A percentile compares a stretch with the other conserved stretches of the same genome.
Evolutionary conservation across 2,888 invertebrate genomes (phyloP).

Genomic region (Melanargia galathea): DNA sequence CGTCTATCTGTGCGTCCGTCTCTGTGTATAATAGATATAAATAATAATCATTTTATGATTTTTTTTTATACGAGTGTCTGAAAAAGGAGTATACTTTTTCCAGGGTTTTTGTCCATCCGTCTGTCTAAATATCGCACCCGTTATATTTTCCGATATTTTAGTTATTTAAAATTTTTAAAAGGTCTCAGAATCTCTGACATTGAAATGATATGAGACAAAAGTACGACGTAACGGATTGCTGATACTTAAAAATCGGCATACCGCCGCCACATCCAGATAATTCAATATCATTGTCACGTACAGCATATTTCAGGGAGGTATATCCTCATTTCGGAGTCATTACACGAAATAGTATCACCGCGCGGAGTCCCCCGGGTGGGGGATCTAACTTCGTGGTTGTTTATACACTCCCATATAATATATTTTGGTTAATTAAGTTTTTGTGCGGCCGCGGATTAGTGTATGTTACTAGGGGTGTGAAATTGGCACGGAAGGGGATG

Average conservation of each 20-base stretch:
- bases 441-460: constrained; percentile 73
- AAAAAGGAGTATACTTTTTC: no score
- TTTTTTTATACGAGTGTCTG: no score
- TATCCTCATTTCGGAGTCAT: constrained; percentile 81
- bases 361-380: constrained; percentile 74
- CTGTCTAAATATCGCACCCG: no score
- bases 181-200: no score
- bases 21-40: no score
- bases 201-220: no score
- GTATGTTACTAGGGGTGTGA: constrained; percentile 50
- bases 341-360: constrained; percentile 82
- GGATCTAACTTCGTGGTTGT: constrained; percentile 71
- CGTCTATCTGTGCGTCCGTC: no score
- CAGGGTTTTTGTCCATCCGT: no score
- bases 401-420: constrained; percentile 69
- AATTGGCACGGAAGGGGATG: constrained; percentile 57
- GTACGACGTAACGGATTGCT: no score
- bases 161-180: no score
- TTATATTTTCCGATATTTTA: no score
- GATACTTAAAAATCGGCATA: background rate
- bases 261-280: background rate
- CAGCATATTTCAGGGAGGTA: constrained; percentile 67
- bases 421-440: constrained; percentile 81
- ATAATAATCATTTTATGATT: no score
- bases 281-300: constrained; percentile 36